Conservation (phyloP, 1,140 invertebrate species). For the Parapsyche elsis region DNA sequence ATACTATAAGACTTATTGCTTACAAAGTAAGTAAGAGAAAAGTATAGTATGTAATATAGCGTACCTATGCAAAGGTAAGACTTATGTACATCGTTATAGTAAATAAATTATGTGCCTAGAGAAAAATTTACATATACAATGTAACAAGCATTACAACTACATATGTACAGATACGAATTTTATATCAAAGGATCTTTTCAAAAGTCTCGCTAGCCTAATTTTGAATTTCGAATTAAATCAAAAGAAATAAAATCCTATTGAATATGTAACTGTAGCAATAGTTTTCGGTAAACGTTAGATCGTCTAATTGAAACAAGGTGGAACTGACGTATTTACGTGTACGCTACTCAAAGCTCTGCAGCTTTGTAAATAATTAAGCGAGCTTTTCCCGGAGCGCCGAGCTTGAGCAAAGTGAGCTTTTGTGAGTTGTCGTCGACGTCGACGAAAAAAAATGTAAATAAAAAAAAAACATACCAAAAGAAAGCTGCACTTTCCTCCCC, state of each 20-base stretch:
- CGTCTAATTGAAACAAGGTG: not conserved
- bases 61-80: no score
- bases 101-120: no score
- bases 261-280: not conserved
- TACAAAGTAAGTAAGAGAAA: no score
- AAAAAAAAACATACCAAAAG: not conserved
- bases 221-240: no score
- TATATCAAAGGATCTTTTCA: no score
- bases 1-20: no score
- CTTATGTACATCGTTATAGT: no score
- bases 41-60: no score
- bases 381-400: conserved; percentile 16
- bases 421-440: conserved; percentile 1
- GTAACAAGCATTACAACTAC: no score
- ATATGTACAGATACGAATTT: no score
- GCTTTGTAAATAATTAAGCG: conserved; percentile 41
- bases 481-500: not conserved
- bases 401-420: conserved; percentile 24
- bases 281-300: not conserved
- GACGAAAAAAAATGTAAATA: conserved; percentile 9
- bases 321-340: not conserved
- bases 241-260: not conserved
- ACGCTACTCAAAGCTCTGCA: conserved; percentile 22
- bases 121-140: no score
- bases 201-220: no score